Conservation (phyloP, 1,140 invertebrate species). For the Eciton burchellii region DNA sequence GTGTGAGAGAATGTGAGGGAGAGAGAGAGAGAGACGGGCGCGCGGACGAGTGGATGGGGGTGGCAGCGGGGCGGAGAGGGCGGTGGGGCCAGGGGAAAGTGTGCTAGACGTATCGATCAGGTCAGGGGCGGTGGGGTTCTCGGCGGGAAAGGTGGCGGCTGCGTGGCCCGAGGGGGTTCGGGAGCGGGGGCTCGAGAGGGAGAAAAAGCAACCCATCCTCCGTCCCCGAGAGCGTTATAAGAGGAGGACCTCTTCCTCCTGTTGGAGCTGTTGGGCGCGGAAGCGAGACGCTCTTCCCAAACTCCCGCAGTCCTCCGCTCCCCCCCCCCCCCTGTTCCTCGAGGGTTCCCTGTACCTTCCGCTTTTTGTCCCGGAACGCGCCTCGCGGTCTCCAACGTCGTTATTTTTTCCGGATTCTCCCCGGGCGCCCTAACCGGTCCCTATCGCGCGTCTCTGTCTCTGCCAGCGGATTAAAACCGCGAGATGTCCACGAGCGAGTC, state of each 20-base stretch:
- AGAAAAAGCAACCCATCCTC: neutral
- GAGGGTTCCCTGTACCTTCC: constrained; percentile 19
- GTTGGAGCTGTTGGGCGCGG: constrained; percentile 72
- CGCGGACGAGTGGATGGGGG: constrained; percentile 5
- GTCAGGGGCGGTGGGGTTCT: constrained; percentile 71
- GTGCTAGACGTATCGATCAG: constrained; percentile 82
- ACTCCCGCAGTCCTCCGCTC: neutral
- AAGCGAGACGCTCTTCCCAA: constrained; percentile 77
- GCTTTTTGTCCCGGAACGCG: constrained; percentile 33
- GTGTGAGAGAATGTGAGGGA: constrained; percentile 38
- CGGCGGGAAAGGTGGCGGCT: constrained; percentile 44
- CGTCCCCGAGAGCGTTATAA: constrained; percentile 69
- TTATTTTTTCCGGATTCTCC: constrained; percentile 14
- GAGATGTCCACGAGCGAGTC: too few relatives aligned
- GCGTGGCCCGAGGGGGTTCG: constrained; percentile 1
- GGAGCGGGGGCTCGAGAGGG: neutral
- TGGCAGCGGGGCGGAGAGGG: neutral
- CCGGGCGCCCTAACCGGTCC: neutral
- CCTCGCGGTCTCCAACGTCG: neutral
- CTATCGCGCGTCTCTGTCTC: neutral
- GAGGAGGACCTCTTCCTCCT: constrained; percentile 77
- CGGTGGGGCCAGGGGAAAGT: constrained; percentile 67
- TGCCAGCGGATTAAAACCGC: neutral
- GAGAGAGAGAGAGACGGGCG: constrained; percentile 63
- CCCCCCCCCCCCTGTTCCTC: neutral